These are phyloP conservation scores for Ophonus ardosiacus DNA, from an alignment of 2,888 invertebrate genomes.

Conservation along the genomic window DNA sequence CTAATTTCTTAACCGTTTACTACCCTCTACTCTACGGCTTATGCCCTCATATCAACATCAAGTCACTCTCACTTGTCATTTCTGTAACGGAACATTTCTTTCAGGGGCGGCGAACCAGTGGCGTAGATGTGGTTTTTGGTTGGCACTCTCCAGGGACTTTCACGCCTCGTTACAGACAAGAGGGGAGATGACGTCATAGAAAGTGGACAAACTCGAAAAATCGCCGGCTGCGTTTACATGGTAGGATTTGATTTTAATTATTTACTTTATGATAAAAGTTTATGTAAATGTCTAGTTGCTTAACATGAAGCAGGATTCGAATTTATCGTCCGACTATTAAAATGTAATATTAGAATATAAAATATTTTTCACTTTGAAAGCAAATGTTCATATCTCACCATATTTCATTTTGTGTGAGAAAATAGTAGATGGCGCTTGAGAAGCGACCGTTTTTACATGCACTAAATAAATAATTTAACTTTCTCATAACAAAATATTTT, in stretches of 20 bases:
- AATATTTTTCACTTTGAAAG: no score
- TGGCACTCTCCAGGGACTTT: background rate
- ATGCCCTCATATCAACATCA: background rate
- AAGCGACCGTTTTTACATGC: no score
- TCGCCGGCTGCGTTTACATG: background rate
- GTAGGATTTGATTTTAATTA: background rate
- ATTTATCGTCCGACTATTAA: no score
- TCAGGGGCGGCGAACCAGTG: background rate
- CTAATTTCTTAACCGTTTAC: background rate
- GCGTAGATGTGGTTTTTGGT: background rate
- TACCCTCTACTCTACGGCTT: background rate
- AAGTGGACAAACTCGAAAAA: background rate
- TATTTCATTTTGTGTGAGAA: no score
- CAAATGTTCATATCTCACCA: no score
- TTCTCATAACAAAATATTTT: no score
- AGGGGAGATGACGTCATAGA: background rate
- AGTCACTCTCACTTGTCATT: background rate
- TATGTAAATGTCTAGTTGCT: no score
- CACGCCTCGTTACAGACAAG: slow-evolving; percentile 2
- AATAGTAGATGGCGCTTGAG: no score
- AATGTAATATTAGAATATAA: no score
- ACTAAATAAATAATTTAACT: no score
- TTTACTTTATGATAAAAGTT: background rate
- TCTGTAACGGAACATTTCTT: background rate
- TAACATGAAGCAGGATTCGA: no score